Evolutionary conservation across 1,140 invertebrate species (phyloP).

Genomic region (Drosophila cardini): DNA sequence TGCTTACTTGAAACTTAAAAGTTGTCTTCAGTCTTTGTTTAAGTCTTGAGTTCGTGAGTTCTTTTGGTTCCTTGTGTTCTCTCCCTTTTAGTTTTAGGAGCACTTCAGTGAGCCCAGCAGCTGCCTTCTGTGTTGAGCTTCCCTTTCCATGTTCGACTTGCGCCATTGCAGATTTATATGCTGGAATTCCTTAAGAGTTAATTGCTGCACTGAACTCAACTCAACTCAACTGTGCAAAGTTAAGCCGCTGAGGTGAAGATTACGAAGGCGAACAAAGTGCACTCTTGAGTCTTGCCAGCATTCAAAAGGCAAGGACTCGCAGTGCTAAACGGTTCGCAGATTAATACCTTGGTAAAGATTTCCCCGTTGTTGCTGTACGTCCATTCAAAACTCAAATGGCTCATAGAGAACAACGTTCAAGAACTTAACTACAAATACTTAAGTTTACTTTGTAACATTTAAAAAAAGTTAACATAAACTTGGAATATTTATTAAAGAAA

Average conservation of each 20-base stretch:
- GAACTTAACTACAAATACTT: conserved; percentile 66
- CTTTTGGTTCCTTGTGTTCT: conserved; percentile 24
- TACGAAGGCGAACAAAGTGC: conserved; percentile 41
- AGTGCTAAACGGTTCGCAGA: conserved; percentile 60
- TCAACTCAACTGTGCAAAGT: conserved; percentile 19
- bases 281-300: conserved; percentile 35
- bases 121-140: conserved; percentile 19
- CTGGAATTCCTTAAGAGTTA: conserved; percentile 60
- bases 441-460: not conserved
- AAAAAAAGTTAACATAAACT: no score
- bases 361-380: conserved; percentile 59
- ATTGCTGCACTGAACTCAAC: conserved; percentile 51
- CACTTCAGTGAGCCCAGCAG: conserved; percentile 55
- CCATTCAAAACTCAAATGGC: conserved; percentile 30
- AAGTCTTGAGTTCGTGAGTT: conserved; percentile 18
- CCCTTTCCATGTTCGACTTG: conserved; percentile 3
- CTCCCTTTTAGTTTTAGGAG: conserved; percentile 47
- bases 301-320: conserved; percentile 23
- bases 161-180: conserved; percentile 37
- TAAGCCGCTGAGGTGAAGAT: conserved; percentile 20
- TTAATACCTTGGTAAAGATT: conserved; percentile 62
- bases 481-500: no score
- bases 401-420: conserved; percentile 60
- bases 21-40: conserved; percentile 47
- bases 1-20: conserved; percentile 26